Conservation (phyloP, 2,888 invertebrate species). For the Nomada goodeniana region DNA sequence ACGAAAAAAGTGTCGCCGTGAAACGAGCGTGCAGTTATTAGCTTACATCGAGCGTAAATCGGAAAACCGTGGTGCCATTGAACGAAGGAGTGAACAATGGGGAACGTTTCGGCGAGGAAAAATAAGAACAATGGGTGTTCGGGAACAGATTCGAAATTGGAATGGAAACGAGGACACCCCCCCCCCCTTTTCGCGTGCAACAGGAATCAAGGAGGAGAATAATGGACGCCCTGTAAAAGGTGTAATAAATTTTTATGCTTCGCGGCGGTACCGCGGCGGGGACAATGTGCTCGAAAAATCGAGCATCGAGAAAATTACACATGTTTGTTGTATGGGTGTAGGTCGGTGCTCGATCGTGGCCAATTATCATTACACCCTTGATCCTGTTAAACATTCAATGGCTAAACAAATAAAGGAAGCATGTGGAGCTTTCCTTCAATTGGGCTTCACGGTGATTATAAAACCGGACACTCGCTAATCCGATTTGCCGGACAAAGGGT, state of each 20-base stretch:
- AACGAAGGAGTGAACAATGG: no score
- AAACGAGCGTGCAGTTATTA: no score
- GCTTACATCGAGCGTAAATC: no score
- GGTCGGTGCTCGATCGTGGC: slow-evolving; percentile 13
- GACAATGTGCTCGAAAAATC: slow-evolving; percentile 19
- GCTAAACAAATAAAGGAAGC: slow-evolving; percentile 16
- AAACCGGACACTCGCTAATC: slow-evolving; percentile 65
- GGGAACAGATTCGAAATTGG: no score
- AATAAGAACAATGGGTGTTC: no score
- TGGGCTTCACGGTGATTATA: slow-evolving; percentile 43
- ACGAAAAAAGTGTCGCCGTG: no score
- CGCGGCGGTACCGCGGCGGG: not conserved
- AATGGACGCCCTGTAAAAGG: not conserved
- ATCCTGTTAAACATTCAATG: slow-evolving; percentile 68
- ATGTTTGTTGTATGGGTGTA: not conserved
- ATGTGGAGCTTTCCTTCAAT: slow-evolving; percentile 22
- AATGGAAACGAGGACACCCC: no score
- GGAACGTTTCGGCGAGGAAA: no score
- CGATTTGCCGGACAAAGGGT: slow-evolving; percentile 68
- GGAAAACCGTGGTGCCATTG: no score
- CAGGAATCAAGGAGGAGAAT: no score
- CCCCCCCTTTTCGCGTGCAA: no score
- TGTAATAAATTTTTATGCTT: slow-evolving; percentile 4
- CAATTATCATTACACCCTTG: slow-evolving; percentile 69
- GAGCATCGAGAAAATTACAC: not conserved